Evolutionary conservation across 1,140 invertebrate species (phyloP).

Genomic region (Drosophila sturtevanti): DNA sequence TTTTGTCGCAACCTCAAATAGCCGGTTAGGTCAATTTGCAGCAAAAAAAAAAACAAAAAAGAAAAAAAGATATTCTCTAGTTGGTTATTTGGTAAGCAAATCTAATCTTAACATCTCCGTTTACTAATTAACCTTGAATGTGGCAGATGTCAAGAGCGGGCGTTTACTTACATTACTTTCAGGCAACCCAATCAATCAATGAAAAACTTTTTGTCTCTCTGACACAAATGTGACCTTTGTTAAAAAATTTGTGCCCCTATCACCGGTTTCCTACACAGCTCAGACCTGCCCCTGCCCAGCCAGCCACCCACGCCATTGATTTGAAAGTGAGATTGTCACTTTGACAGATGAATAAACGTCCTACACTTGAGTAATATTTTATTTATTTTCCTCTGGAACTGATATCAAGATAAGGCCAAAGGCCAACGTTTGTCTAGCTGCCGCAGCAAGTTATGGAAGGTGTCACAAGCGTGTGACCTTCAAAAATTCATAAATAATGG

Average conservation of each 20-base stretch:
- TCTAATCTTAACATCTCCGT: conserved; percentile 4
- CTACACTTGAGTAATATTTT: conserved; percentile 13
- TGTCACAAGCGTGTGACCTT: conserved; percentile 44
- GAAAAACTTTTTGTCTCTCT: conserved; percentile 45
- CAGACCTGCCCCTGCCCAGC: too few relatives aligned
- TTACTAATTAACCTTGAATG: conserved; percentile 51
- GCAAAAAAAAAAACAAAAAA: not conserved
- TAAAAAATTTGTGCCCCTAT: conserved; percentile 43
- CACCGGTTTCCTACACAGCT: not conserved
- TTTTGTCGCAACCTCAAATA: conserved; percentile 1
- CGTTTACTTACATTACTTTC: not conserved
- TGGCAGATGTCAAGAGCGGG: conserved; percentile 12
- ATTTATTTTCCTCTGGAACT: conserved; percentile 12
- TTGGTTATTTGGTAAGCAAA: too few relatives aligned
- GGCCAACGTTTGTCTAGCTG: conserved; percentile 27
- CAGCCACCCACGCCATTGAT: conserved; percentile 28
- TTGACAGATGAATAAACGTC: conserved; percentile 18
- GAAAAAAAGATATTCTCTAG: not conserved
- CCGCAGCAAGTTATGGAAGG: conserved; percentile 14
- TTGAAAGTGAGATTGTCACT: conserved; percentile 47
- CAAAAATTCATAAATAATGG: conserved; percentile 40
- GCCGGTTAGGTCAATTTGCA: not conserved
- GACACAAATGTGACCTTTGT: conserved; percentile 54
- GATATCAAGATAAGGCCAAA: conserved; percentile 37
- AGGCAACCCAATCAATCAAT: conserved; percentile 49